These are phyloP conservation scores for Drosophila quinaria DNA, from an alignment of 2,888 invertebrate genomes.

Conservation along the genomic window DNA sequence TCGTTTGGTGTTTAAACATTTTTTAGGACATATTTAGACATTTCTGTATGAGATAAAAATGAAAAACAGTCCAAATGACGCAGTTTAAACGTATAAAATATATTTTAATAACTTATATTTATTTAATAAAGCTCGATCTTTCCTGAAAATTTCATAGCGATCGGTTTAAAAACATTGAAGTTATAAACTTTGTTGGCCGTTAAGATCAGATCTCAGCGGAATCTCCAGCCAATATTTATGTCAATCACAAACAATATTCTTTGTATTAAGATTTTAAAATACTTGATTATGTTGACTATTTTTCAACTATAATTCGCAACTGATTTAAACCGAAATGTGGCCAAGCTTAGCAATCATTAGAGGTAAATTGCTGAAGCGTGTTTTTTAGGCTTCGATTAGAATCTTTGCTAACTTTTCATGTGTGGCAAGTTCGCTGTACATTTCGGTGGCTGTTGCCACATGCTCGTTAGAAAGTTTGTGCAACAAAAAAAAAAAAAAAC, in stretches of 20 bases:
- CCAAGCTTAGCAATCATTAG: background rate
- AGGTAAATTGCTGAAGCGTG: background rate
- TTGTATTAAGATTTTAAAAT: background rate
- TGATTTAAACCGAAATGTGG: background rate
- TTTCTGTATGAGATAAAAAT: background rate
- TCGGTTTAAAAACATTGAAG: too few relatives aligned
- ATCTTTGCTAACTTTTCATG: constrained; percentile 9
- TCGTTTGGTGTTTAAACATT: background rate
- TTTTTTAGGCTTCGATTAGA: background rate
- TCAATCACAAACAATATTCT: background rate
- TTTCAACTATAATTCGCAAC: background rate
- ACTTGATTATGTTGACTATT: background rate
- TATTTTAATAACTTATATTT: too few relatives aligned
- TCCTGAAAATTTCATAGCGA: too few relatives aligned
- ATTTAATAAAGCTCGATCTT: too few relatives aligned
- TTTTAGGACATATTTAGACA: background rate
- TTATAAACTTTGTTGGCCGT: too few relatives aligned
- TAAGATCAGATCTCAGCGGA: background rate
- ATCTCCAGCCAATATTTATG: background rate
- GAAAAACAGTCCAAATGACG: too few relatives aligned
- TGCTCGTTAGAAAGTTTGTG: constrained; percentile 75
- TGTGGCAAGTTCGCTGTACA: constrained; percentile 26
- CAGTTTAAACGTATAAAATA: too few relatives aligned
- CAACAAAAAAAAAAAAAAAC: constrained; percentile 42
- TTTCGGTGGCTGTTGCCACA: constrained; percentile 34